Evolutionary conservation across 2,113 vertebrate genomes (phyloP), one percentile per base, ranked within the genome.

Genomic region (Brachyhypopomus occidentalis): DNA sequence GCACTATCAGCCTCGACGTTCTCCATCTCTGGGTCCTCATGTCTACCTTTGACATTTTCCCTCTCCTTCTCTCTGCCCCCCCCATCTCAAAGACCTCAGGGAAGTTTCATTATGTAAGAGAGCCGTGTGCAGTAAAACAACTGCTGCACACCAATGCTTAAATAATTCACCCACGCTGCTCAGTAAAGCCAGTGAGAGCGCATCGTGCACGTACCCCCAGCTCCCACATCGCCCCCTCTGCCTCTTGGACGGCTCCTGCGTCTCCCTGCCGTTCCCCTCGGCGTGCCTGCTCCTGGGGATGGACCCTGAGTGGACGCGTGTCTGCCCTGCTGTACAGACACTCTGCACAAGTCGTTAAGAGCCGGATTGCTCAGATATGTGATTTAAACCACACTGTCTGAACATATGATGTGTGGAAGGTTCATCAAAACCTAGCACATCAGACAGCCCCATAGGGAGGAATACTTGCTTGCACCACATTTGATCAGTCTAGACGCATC

Each of bases 101-200:
- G 83, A 87, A 81, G 83, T 62, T 77, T 81, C 75, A 81, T 90
- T 90, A 89, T 86, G 86, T 87, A 89, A 90, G 84, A 83, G 73
- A 80, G 74, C 67, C 75, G 76, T 86, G 78, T 83, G 85, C 87
- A 86, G 77, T 81, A 78, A 87, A 90, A 87, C 82, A 86, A 30
- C 30, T 84, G 82, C 87, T 88, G 86, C 78, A 81, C 85, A 85
- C 63, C 84, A 81, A 85, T 77, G 78, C 83, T 87, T 90, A 87
- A 88, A 90, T 90, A 85, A 90, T 90, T 89, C 84, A 90, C 82
- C 83, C 75, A 77, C 83, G 84, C 76, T 79, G 88, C 87, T 88
- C 88, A 87, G 88, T 87, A 90, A 90, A 90, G 85, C 86, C 74
- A 73, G 38, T 36, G 23, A 85, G 81, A 59, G 23, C 74, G 75